phyloP scores from a whole-genome alignment of 2,797 vertebrate species.

The Coccyzus lansbergi region DNA sequence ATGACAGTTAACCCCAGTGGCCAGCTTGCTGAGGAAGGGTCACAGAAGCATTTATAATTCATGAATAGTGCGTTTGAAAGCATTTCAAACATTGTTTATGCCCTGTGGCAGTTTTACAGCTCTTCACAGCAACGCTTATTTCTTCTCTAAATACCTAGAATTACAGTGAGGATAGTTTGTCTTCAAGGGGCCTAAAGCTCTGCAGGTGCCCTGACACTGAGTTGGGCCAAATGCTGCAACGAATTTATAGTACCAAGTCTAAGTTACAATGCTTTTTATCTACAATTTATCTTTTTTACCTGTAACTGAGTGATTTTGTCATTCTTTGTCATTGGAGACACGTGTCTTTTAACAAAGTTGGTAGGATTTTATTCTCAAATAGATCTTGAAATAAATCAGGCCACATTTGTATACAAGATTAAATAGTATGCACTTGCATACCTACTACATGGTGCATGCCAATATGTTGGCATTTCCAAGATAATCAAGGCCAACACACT shows the following conservation, averaged over 20 bases:
- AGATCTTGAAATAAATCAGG: not conserved
- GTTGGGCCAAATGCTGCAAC: not conserved
- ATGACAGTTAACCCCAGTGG: slow-evolving; percentile 20
- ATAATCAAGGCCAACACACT: not conserved
- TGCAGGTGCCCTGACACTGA: not conserved
- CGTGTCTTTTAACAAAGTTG: not conserved
- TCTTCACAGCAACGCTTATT: not conserved
- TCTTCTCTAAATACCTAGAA: not conserved
- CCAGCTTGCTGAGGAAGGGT: slow-evolving; percentile 31
- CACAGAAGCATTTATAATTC: slow-evolving; percentile 38
- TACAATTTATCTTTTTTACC: not conserved
- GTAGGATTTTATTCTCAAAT: not conserved
- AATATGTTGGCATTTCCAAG: not conserved
- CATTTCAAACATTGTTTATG: slow-evolving; percentile 45
- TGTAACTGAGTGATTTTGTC: too few species aligned
- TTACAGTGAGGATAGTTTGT: not conserved
- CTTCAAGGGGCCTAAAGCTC: not conserved
- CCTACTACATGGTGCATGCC: not conserved
- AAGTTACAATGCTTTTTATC: not conserved
- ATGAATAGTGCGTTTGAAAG: not conserved
- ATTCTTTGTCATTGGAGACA: not conserved
- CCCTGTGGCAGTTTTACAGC: slow-evolving; percentile 30
- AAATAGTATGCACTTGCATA: not conserved
- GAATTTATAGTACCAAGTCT: not conserved
- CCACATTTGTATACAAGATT: not conserved